phyloP scores from a whole-genome alignment of 2,113 vertebrate species.

The Notechis scutatus region DNA sequence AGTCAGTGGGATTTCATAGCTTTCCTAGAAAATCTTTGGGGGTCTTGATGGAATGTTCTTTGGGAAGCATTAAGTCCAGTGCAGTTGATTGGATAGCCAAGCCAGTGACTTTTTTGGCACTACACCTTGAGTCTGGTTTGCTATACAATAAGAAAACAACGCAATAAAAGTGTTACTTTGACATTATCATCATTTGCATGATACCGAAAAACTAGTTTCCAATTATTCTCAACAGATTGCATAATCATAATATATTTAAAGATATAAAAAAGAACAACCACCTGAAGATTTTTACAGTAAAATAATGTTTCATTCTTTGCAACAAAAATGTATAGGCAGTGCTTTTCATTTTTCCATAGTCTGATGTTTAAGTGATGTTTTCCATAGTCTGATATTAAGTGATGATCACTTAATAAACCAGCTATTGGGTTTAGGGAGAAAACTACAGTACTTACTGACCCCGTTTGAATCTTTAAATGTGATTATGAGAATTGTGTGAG shows the following conservation, averaged over 20 bases:
- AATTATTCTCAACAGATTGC: background rate
- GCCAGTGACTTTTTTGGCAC: background rate
- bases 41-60: background rate
- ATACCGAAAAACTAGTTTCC: background rate
- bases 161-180: background rate
- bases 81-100: background rate
- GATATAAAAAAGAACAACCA: background rate
- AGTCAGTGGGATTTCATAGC: background rate
- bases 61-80: background rate
- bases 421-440: background rate
- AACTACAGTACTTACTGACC: background rate
- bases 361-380: background rate
- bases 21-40: background rate
- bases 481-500: background rate
- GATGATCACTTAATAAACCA: background rate
- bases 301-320: background rate
- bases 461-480: background rate
- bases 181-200: background rate
- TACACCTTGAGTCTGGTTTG: background rate
- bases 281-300: background rate
- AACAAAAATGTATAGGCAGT: background rate
- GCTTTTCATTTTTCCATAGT: background rate
- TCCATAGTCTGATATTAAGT: too few species aligned
- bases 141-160: background rate
- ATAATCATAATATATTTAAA: background rate